These are phyloP conservation scores for Limanda limanda DNA, from an alignment of 2,113 vertebrate genomes.

Conservation along the genomic window DNA sequence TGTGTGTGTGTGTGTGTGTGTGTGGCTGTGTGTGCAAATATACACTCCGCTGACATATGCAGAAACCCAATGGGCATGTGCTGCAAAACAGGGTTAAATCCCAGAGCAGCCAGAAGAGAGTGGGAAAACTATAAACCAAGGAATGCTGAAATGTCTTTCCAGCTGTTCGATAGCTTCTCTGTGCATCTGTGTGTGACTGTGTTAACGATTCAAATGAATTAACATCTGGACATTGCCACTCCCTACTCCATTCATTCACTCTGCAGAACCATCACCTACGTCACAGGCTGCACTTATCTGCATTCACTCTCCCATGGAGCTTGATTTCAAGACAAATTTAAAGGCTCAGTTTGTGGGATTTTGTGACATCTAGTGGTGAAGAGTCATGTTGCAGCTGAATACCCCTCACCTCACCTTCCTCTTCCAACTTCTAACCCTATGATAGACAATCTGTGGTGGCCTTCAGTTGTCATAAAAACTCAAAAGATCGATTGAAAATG, in stretches of 20 bases:
- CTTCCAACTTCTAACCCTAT: no score
- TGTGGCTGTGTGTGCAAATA: background rate
- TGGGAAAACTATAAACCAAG: conserved; percentile 7
- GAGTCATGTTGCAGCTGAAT: no score
- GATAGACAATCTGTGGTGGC: no score
- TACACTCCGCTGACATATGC: conserved; percentile 3
- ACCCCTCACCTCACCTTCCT: no score
- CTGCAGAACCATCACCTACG: background rate
- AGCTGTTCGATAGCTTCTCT: conserved; percentile 7
- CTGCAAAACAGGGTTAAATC: background rate
- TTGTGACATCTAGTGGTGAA: no score
- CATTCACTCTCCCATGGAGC: no score
- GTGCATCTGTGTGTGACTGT: conserved; percentile 12
- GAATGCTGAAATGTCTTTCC: conserved; percentile 38
- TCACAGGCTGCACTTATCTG: background rate
- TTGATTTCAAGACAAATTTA: no score
- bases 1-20: background rate
- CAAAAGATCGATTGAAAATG: no score
- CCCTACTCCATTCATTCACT: conserved; percentile 25
- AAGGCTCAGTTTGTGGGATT: no score
- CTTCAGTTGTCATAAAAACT: no score
- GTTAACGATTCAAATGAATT: conserved; percentile 3
- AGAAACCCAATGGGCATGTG: background rate
- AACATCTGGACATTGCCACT: conserved; percentile 40
- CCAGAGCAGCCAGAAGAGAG: background rate